phyloP scores from a whole-genome alignment of 2,797 vertebrate genomes.

The Girardinus metallicus region DNA sequence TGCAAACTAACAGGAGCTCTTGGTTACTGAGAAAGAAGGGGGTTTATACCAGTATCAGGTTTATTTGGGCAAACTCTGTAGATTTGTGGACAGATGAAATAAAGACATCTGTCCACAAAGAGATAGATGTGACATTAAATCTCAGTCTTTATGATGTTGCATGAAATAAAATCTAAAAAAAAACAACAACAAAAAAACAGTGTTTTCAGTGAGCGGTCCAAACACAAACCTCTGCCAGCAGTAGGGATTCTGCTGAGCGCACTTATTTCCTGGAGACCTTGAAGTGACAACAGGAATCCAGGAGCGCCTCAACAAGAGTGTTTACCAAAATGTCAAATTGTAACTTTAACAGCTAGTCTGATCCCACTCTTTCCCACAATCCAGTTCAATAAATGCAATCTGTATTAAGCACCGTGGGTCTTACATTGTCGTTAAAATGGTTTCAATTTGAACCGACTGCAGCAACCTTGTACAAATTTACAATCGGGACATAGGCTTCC shows the following conservation, averaged over 20 bases:
- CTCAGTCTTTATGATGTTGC: not conserved
- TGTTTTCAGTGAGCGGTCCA: not conserved
- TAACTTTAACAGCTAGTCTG: not conserved
- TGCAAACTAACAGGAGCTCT: not conserved
- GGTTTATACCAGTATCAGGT: not conserved
- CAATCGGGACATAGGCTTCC: not conserved
- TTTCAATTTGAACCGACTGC: not conserved
- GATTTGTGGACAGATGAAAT: not conserved
- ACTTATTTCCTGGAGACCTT: slow-evolving; percentile 31
- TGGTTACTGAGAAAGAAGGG: not conserved
- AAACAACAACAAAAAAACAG: too few relatives aligned
- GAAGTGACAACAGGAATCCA: slow-evolving; percentile 2
- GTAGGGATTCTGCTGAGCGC: slow-evolving; percentile 5
- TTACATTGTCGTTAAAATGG: not conserved
- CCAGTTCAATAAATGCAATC: slow-evolving; percentile 27
- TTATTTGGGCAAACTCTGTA: not conserved
- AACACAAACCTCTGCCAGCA: not conserved
- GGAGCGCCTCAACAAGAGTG: slow-evolving; percentile 1
- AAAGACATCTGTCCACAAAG: not conserved
- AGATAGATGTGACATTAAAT: not conserved
- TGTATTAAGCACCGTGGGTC: not conserved
- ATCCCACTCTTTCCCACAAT: not conserved
- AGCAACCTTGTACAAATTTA: not conserved
- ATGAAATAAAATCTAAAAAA: not conserved
- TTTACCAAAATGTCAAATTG: slow-evolving; percentile 5